Evolutionary conservation across 2,888 invertebrate species (phyloP), one percentile per base, ranked within the genome.

Genomic region (Mechanitis mazaeus): DNA sequence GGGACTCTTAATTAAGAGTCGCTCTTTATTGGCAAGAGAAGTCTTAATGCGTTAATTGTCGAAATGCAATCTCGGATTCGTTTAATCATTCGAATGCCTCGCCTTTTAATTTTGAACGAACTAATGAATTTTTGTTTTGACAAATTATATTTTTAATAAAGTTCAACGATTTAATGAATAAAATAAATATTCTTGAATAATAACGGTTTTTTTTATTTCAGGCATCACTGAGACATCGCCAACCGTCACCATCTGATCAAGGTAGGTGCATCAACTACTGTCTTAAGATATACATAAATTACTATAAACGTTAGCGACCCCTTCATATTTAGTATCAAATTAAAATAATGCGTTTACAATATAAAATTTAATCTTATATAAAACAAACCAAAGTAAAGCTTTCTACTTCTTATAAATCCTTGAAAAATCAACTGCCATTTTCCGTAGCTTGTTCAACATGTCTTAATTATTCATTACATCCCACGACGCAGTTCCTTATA

Each of bases 11-110:
- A 90, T 90, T 90, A 90, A 90, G 86, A 85, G 83, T 78, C 80
- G 78, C 84, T 86, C 86, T 87, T 88, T 88, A 87, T 88, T 87
- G 87, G 86, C 84, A 79, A 81, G 81, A 79, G 80, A 78, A 82
- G 79, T 83, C 85, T 85, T 89, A 90, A 90, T 90, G 89, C 88
- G 87, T 89, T 90, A 89, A 90, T 89, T 90, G 90, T 90, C 80
- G 83, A 85, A 90, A 89, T 89, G 89, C 89, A 90, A 90, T 90
- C 90, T 86, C 78, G 77, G 77, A 76, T 81, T 74, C 79, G 85
- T 86, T 86, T 81, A 87, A 88, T 87, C 86, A 88, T 85, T 86
- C 77, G 72, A 81, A 81, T 76, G 79, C 82, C 83, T 82, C 81
- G 84, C 83, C 84, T 85, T 88, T 85, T 87, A 83, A 86, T 85